Evolutionary conservation across 2,797 vertebrate genomes (phyloP).

Genomic region (Xiphophorus birchmanni): DNA sequence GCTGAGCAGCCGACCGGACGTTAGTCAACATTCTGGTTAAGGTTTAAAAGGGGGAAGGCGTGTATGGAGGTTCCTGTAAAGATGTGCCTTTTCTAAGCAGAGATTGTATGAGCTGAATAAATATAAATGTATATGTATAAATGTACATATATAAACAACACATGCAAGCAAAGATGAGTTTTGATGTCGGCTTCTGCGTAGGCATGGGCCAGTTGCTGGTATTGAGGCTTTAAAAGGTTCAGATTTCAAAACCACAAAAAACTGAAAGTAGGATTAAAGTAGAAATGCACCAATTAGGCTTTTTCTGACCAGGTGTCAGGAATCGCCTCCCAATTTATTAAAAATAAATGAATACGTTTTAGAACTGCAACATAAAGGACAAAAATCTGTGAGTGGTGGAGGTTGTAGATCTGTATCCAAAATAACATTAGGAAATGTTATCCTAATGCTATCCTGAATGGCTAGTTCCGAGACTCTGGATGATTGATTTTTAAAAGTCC

Average conservation of each 20-base stretch:
- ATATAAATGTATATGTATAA: background rate
- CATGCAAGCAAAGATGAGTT: background rate
- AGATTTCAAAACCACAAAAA: background rate
- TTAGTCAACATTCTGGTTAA: constrained; percentile 43
- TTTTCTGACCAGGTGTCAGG: background rate
- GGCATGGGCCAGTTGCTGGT: background rate
- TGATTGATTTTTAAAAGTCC: background rate
- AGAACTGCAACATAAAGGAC: background rate
- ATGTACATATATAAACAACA: background rate
- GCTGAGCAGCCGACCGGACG: constrained; percentile 20
- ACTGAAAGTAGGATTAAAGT: too few species aligned
- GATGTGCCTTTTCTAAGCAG: constrained; percentile 67
- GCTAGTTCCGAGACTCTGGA: background rate
- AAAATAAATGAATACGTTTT: background rate
- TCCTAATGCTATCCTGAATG: background rate
- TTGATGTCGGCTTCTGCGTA: background rate
- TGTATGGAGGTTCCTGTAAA: constrained; percentile 67
- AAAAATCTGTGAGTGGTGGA: background rate
- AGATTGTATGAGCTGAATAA: constrained; percentile 59
- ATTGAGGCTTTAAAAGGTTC: background rate
- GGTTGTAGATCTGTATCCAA: background rate
- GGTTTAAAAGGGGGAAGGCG: constrained; percentile 30
- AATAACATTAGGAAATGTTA: background rate
- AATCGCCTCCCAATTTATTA: background rate
- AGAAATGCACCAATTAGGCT: background rate